Evolutionary conservation across 2,113 vertebrate species (phyloP), one percentile per base, ranked within the genome.

Genomic region (Ancistrus triradiatus): DNA sequence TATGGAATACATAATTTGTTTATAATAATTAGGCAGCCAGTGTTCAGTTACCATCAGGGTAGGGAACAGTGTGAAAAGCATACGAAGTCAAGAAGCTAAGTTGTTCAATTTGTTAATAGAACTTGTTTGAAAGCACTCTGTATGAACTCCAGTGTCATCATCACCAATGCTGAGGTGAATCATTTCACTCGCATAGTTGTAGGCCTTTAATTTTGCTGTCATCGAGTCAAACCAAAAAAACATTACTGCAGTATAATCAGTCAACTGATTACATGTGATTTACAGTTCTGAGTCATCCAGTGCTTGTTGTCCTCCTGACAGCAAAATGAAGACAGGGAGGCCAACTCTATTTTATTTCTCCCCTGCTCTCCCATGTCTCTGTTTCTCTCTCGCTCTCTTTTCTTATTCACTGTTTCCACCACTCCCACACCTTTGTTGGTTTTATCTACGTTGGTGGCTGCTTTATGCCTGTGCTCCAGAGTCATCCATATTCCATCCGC

Each of bases 331-430:
- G 59, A 49, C 63, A 33, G 35, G 15, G 21, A 57, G 43, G 25
- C 15, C 8, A 44, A 21, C 17, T 44, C 11, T 46, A 47, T n/a
- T 42, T 37, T 80, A 73, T 80, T 84, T 81, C 81, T 74, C 35
- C 28, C 35, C 44, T 40, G 52, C 31, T 58, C 59, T 68, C 22
- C 49, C 50, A 65, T 17, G 49, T 44, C 81, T 80, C 74, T 79
- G 15, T 53, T 9, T 59, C 8, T 28, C 47, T 59, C 50, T 55
- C 56, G 24, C 22, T 51, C 37, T 22, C 21, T 48, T n/a, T 64
- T 22, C 48, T 37, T 52, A 53, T 31, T 53, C 11, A 1, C 14
- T 56, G 15, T 56, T 18, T 33, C n/a, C 53, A 38, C 40, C 33
- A 48, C 53, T 52, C 49, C 63, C 15, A 60, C 63, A 62, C 47